Conservation (phyloP, 2,888 invertebrate species). For the Carcina quercana region DNA sequence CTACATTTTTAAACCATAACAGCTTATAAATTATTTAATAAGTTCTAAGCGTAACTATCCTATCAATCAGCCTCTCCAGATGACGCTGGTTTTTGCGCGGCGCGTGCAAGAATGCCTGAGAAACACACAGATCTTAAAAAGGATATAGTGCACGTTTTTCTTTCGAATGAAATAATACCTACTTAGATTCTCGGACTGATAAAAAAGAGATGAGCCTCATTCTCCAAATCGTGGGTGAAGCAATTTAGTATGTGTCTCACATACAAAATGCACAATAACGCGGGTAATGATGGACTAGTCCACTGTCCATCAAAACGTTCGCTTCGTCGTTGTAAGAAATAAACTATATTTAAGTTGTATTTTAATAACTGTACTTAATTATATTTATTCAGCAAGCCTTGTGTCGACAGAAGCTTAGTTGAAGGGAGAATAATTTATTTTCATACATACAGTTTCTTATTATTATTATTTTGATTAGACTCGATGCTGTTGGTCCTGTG, state of each 20-base stretch:
- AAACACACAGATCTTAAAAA: neutral
- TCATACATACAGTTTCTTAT: too few species aligned
- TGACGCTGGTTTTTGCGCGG: conserved; percentile 27
- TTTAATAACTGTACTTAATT: neutral
- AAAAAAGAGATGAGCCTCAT: conserved; percentile 23
- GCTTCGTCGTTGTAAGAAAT: conserved; percentile 20
- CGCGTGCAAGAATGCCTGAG: conserved; percentile 17
- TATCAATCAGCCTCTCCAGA: conserved; percentile 44
- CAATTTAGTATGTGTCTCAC: conserved; percentile 43
- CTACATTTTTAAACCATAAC: conserved; percentile 44
- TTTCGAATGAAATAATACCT: too few species aligned
- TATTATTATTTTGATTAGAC: too few species aligned
- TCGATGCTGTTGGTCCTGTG: too few species aligned
- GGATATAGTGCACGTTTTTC: conserved; percentile 9
- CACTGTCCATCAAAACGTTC: neutral
- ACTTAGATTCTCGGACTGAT: conserved; percentile 25
- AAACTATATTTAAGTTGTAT: conserved; percentile 4
- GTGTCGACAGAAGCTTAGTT: too few species aligned
- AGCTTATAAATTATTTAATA: conserved; percentile 61
- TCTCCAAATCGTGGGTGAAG: conserved; percentile 32
- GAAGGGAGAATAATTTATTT: too few species aligned
- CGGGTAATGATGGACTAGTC: conserved; percentile 24
- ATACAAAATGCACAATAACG: conserved; percentile 56
- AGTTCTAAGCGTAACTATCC: conserved; percentile 49
- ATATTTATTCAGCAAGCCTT: neutral